A percentile compares a stretch with the other conserved stretches of the same genome.
Evolutionary conservation across 1,140 invertebrate species (phyloP).

Genomic region (Meloidogyne floridensis): DNA sequence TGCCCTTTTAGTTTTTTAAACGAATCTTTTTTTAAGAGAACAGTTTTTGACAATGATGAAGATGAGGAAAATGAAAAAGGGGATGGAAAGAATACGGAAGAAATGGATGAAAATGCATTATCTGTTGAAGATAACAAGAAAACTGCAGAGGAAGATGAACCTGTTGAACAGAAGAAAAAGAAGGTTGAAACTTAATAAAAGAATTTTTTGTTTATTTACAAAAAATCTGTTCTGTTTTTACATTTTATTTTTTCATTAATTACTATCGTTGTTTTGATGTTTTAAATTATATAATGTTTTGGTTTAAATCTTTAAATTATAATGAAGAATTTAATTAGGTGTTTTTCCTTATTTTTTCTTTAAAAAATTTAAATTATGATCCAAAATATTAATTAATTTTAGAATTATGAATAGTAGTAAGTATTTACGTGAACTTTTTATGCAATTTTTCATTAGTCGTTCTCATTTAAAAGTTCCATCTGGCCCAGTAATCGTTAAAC

Average conservation of each 20-base stretch:
- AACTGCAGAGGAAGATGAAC: neutral
- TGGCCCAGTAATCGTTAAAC: constrained; percentile 2
- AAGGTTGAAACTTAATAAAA: neutral
- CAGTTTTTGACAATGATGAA: constrained; percentile 44
- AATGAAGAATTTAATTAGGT: neutral
- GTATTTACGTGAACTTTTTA: constrained; percentile 4
- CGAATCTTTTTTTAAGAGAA: constrained; percentile 29
- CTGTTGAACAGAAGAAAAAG: neutral
- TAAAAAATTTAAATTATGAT: too few relatives aligned
- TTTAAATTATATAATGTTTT: neutral
- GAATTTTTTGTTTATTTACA: neutral
- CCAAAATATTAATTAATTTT: neutral
- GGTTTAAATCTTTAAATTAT: neutral
- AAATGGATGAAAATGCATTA: neutral
- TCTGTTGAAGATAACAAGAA: neutral
- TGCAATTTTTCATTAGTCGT: neutral
- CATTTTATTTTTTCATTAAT: neutral
- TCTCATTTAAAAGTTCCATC: neutral
- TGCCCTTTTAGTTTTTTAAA: neutral
- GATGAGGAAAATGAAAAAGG: neutral
- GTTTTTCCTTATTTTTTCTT: too few relatives aligned
- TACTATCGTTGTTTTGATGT: neutral
- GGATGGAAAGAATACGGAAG: neutral
- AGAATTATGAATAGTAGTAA: neutral
- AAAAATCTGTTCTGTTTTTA: neutral